phyloP scores from a whole-genome alignment of 2,113 vertebrate genomes.

The Rhea americana region DNA sequence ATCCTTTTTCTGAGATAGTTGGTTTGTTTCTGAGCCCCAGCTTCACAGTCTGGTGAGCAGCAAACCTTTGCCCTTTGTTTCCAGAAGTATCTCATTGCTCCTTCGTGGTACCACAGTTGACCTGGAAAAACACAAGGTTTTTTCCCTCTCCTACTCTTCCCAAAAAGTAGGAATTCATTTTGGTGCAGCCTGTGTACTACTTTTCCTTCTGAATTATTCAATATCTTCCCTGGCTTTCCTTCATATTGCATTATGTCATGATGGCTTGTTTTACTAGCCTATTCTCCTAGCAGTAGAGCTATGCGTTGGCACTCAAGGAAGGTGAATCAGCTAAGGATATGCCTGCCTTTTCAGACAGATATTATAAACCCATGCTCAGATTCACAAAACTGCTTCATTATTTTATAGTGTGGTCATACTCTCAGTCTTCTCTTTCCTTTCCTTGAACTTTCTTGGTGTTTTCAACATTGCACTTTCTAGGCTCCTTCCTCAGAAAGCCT shows the following conservation, averaged over 20 bases:
- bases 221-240: neutral
- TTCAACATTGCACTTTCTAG: neutral
- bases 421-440: neutral
- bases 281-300: neutral
- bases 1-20: neutral
- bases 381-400: neutral
- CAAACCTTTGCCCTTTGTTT: neutral
- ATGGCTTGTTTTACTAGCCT: neutral
- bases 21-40: neutral
- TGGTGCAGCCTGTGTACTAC: rapidly evolving
- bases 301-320: neutral
- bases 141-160: neutral
- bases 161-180: neutral
- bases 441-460: neutral
- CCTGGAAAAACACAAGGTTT: neutral
- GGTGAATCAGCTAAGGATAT: neutral
- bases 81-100: neutral
- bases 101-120: neutral
- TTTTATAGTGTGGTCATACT: neutral
- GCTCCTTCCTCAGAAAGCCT: neutral
- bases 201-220: neutral
- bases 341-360: neutral
- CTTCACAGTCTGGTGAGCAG: neutral
- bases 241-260: neutral
- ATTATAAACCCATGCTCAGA: neutral